These are phyloP conservation scores for Synaphobranchus kaupii DNA, from an alignment of 2,797 vertebrate species.

Conservation along the genomic window DNA sequence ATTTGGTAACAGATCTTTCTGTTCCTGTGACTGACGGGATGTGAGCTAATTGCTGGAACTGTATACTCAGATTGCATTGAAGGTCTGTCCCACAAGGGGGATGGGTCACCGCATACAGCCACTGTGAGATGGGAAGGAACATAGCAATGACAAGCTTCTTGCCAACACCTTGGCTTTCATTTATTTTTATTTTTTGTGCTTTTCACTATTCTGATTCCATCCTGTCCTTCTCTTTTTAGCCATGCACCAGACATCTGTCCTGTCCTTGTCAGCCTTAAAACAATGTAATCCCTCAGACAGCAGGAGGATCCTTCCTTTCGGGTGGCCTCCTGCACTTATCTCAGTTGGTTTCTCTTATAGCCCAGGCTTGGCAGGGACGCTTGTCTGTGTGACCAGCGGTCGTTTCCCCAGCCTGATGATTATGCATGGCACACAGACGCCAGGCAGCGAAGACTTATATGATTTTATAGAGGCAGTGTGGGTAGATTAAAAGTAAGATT, in stretches of 20 bases:
- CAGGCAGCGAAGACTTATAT: conserved; percentile 2
- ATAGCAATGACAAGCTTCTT: not conserved
- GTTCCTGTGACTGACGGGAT: not conserved
- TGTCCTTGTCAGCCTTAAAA: not conserved
- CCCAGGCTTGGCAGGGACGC: not conserved
- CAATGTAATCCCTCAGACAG: not conserved
- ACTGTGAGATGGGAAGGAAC: not conserved
- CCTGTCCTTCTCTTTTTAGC: not conserved
- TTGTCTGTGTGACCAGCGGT: not conserved
- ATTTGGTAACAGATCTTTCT: not conserved
- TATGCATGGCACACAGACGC: conserved; percentile 5
- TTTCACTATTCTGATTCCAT: not conserved
- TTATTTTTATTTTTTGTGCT: not conserved
- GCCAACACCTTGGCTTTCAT: not conserved
- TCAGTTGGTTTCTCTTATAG: not conserved
- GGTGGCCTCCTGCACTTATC: not conserved
- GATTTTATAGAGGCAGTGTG: not conserved
- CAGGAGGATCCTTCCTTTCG: not conserved
- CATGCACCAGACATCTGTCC: not conserved
- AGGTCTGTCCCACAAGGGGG: not conserved
- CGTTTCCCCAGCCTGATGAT: conserved; percentile 3
- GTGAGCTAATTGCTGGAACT: conserved; percentile 7
- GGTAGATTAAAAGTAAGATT: conserved; percentile 24
- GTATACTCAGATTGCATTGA: conserved; percentile 4
- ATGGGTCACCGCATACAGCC: not conserved